phyloP scores from a whole-genome alignment of 2,888 invertebrate genomes.

The Ditula angustiorana region DNA sequence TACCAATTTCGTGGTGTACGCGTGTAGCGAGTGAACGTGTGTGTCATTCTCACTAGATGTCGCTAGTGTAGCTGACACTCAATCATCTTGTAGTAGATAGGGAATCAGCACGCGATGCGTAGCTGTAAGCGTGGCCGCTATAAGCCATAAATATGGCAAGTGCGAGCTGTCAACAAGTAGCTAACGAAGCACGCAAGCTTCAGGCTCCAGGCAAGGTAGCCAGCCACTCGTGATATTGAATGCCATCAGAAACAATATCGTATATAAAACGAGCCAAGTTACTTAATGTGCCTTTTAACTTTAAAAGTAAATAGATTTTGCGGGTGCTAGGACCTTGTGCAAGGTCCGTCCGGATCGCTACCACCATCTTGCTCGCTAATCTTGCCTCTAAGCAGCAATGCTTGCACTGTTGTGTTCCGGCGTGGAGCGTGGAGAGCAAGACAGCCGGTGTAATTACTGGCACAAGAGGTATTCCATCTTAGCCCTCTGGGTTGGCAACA shows the following conservation, averaged over 20 bases:
- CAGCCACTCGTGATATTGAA: background rate
- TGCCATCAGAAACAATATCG: background rate
- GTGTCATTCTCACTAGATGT: background rate
- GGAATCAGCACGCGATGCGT: slow-evolving; percentile 1
- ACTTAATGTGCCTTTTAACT: too few species aligned
- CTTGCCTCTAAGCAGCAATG: too few species aligned
- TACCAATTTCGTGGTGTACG: too few species aligned
- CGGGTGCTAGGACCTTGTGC: too few species aligned
- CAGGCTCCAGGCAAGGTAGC: slow-evolving; percentile 23
- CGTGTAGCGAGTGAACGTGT: background rate
- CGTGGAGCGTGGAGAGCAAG: too few species aligned
- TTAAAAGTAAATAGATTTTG: too few species aligned
- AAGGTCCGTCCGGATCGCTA: too few species aligned
- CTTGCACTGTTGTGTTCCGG: too few species aligned
- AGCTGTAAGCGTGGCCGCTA: slow-evolving; percentile 13
- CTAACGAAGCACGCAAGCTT: slow-evolving; percentile 42
- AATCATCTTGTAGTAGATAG: background rate
- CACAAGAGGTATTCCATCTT: too few species aligned
- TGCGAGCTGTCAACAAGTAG: slow-evolving; percentile 42
- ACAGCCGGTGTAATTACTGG: too few species aligned
- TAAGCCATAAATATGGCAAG: slow-evolving; percentile 38
- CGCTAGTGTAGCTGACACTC: background rate
- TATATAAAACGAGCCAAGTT: background rate
- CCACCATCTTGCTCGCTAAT: too few species aligned
- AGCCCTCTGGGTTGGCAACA: too few species aligned